Percentiles rank a stretch among this genome's conserved stretches.
Evolutionary conservation across 2,888 invertebrate species (phyloP).

Genomic region (Hemithea aestivaria): DNA sequence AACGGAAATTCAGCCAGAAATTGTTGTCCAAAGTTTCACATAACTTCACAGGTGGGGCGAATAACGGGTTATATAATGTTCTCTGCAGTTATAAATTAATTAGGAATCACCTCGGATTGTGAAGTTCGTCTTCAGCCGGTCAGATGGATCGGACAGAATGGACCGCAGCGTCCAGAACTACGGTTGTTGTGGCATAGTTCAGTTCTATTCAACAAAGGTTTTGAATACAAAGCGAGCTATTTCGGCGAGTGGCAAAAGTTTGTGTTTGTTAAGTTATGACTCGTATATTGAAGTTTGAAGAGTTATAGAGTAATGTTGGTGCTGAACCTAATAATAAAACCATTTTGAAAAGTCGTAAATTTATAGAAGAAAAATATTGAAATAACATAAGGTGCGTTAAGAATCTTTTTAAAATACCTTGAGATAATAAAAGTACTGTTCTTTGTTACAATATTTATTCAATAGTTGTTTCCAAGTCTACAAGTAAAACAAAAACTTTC

Average conservation of each 20-base stretch:
- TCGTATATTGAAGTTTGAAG: conserved; percentile 8
- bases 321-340: too few relatives aligned
- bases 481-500: too few relatives aligned
- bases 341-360: too few relatives aligned
- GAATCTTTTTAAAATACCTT: too few relatives aligned
- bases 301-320: neutral
- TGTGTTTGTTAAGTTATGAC: conserved; percentile 12
- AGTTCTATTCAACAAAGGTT: conserved; percentile 47
- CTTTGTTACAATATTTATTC: neutral
- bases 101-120: conserved; percentile 39
- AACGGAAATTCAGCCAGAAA: conserved; percentile 15
- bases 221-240: conserved; percentile 35
- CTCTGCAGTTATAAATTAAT: conserved; percentile 49
- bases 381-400: too few relatives aligned
- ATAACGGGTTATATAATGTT: conserved; percentile 13
- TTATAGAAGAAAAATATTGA: too few relatives aligned
- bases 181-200: conserved; percentile 51
- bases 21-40: conserved; percentile 26
- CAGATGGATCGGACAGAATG: conserved; percentile 20
- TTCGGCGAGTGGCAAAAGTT: conserved; percentile 16
- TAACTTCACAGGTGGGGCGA: too few relatives aligned
- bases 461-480: neutral
- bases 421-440: too few relatives aligned
- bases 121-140: conserved; percentile 22
- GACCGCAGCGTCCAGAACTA: conserved; percentile 26